Evolutionary conservation across 2,797 vertebrate genomes (phyloP).

Genomic region (Falco biarmicus): DNA sequence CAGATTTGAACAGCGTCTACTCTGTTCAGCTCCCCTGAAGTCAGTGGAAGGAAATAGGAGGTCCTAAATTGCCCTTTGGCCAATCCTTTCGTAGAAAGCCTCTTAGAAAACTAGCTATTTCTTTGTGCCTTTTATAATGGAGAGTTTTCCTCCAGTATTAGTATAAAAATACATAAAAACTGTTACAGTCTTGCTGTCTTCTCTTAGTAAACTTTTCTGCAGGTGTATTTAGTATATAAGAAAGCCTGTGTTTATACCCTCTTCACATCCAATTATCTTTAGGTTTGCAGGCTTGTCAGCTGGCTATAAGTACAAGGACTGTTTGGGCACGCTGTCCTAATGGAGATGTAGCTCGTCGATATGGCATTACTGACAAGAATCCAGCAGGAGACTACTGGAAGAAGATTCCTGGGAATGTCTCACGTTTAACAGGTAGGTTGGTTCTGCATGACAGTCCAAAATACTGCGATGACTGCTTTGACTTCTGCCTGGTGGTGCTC

Average conservation of each 20-base stretch:
- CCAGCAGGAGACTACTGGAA: constrained; percentile 98
- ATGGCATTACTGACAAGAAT: constrained; percentile 90
- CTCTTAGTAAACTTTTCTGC: not conserved
- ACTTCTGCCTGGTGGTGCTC: not conserved
- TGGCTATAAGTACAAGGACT: constrained; percentile 87
- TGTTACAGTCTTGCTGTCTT: not conserved
- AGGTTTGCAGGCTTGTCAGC: constrained; percentile 91
- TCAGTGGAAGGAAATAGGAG: not conserved
- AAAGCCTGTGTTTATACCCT: not conserved
- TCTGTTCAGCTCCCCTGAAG: not conserved
- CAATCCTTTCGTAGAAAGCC: not conserved
- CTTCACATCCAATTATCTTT: not conserved
- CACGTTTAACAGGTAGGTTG: constrained; percentile 87
- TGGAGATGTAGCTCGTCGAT: constrained; percentile 91
- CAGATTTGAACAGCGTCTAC: not conserved
- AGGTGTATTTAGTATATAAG: not conserved
- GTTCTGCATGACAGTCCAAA: not conserved
- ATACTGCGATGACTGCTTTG: not conserved
- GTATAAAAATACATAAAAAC: not conserved
- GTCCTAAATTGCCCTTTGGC: not conserved
- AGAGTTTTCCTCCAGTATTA: not conserved
- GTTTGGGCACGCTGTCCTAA: constrained; percentile 93
- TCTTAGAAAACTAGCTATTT: not conserved
- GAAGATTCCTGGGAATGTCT: constrained; percentile 88
- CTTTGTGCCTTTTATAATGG: not conserved